Evolutionary conservation across 2,888 invertebrate genomes (phyloP), one percentile per base, ranked within the genome.

Genomic region (Mimumesa dahlbomi): DNA sequence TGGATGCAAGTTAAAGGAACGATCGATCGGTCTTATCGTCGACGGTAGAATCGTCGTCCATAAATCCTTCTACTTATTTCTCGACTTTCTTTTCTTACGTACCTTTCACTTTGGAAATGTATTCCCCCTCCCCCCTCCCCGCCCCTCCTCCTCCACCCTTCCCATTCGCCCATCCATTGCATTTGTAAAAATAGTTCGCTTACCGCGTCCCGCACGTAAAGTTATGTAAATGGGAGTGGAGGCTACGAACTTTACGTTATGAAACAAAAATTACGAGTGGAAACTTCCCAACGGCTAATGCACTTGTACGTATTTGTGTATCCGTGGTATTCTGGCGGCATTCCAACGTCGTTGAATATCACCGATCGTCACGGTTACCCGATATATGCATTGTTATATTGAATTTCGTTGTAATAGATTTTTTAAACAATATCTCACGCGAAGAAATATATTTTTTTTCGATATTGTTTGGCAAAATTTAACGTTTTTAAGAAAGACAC

Each of bases 251-350:
- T 61, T 31, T 16, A 43, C 54, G 48, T 63, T 63, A 49, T 31
- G 64, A 67, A 67, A 67, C 56, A 64, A 64, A 67, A 67, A 67
- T 67, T 64, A 64, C 67, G 56, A 45, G 19, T 18, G 13, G n/a
- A 54, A 50, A 67, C 65, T 67, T 67, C 49, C 67, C 56, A 49
- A 48, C 48, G 54, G 42, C 66, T 66, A 66, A 66, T 66, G 66
- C 63, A 66, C 43, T 63, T 54, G 66, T 66, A n/a, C 54, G 16
- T 16, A 18, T 11, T 13, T 31, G 43, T 11, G n/a, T n/a, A 3
- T 43, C 22, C 34, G 21, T 3, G 43, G 14, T n/a, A n/a, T 14
- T 3, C 56, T 67, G 64, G 64, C 67, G 25, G 22, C 29, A 29
- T 42, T 64, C 67, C 67, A 64, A 38, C 29, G 21, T 4, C 1